phyloP scores from a whole-genome alignment of 2,113 vertebrate species.

The Muntiacus muntjak region DNA sequence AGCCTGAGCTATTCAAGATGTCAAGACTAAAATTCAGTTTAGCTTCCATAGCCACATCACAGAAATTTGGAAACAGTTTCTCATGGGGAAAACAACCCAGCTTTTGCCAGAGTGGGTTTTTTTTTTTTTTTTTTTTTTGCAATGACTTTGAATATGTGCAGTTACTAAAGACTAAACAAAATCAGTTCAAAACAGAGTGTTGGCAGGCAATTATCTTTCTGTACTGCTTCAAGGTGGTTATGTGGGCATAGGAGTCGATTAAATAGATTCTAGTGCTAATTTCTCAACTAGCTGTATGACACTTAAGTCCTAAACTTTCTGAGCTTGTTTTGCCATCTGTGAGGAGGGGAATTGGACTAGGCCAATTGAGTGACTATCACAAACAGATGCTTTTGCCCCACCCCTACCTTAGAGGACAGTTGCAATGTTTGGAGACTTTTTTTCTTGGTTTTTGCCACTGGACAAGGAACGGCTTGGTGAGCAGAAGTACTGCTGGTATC shows the following conservation, averaged over 20 bases:
- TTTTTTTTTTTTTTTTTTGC: neutral
- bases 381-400: neutral
- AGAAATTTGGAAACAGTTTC: conserved; percentile 26
- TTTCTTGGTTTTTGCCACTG: neutral
- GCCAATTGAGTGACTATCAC: neutral
- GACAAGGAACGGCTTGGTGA: neutral
- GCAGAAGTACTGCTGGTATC: neutral
- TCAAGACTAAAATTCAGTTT: neutral
- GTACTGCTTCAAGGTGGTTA: neutral
- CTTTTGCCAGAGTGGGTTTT: neutral
- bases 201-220: neutral
- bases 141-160: neutral
- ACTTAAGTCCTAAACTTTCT: neutral
- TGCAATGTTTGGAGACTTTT: neutral
- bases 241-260: neutral
- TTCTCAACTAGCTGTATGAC: neutral
- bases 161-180: neutral
- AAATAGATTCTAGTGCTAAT: neutral
- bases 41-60: neutral
- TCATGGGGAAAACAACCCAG: neutral
- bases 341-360: neutral
- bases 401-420: neutral
- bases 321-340: neutral
- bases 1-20: neutral
- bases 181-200: neutral